phyloP scores from a whole-genome alignment of 2,888 invertebrate species.

The Tipula unca region DNA sequence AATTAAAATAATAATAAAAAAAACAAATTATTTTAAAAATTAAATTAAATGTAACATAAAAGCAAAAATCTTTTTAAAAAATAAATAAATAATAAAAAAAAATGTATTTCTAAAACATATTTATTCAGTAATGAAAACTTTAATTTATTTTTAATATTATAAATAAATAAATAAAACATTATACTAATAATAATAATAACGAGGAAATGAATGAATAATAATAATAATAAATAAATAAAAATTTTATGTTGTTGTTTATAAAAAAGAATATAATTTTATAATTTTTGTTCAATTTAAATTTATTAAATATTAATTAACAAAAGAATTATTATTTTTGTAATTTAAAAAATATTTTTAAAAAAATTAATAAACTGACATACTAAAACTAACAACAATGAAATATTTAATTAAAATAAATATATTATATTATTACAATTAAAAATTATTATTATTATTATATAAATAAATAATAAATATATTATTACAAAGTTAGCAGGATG shows the following conservation, averaged over 20 bases:
- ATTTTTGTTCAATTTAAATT: background rate
- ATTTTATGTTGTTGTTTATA: background rate
- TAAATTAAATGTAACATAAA: background rate
- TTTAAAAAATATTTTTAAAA: background rate
- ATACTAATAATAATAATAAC: no score
- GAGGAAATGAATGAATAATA: background rate
- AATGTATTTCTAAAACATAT: background rate
- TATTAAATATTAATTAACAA: background rate
- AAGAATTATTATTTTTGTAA: background rate
- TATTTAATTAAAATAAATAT: background rate
- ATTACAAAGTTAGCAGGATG: background rate
- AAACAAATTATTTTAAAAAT: background rate
- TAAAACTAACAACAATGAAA: background rate
- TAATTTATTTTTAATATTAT: constrained; percentile 8
- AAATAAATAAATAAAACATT: background rate
- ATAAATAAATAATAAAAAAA: background rate
- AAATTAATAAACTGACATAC: background rate
- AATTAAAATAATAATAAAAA: background rate
- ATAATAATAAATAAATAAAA: background rate
- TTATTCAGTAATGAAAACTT: background rate
- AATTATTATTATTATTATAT: background rate
- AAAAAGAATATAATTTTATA: background rate
- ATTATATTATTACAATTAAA: background rate
- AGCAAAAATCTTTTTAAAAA: background rate
- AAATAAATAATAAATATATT: background rate